Evolutionary conservation across 1,140 invertebrate genomes (phyloP).

Genomic region (Acromyrmex echinatior): DNA sequence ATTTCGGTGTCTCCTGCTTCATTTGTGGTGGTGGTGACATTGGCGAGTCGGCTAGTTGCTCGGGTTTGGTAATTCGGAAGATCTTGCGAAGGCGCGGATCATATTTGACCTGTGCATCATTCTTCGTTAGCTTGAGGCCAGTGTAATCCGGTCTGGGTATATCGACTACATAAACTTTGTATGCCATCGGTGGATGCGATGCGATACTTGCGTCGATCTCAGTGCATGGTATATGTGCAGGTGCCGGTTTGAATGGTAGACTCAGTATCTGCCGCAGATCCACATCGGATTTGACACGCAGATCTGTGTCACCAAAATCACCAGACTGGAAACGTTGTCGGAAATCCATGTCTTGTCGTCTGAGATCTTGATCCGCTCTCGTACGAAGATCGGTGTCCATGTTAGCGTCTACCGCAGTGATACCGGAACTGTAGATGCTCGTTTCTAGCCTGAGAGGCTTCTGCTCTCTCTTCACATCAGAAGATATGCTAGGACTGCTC

Average conservation of each 20-base stretch:
- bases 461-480: constrained; percentile 78
- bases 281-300: constrained; percentile 88
- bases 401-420: constrained; percentile 79
- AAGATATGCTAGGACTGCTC: constrained; percentile 69
- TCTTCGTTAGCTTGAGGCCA: constrained; percentile 90
- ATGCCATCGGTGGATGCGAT: constrained; percentile 91
- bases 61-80: constrained; percentile 89
- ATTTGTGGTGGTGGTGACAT: constrained; percentile 82
- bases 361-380: constrained; percentile 83
- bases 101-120: constrained; percentile 90
- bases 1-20: constrained; percentile 82
- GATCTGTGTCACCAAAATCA: constrained; percentile 84
- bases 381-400: constrained; percentile 84
- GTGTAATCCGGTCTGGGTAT: constrained; percentile 92
- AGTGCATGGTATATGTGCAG: constrained; percentile 92
- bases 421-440: constrained; percentile 85
- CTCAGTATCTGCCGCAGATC: constrained; percentile 90
- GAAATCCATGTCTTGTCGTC: constrained; percentile 88
- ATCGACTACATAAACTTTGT: constrained; percentile 90
- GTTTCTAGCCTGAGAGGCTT: constrained; percentile 80
- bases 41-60: constrained; percentile 84
- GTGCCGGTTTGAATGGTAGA: constrained; percentile 92
- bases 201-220: constrained; percentile 94
- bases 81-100: constrained; percentile 92
- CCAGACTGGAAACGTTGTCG: constrained; percentile 84